phyloP scores from a whole-genome alignment of 1,140 invertebrate species.

The Drosophila sp. region DNA sequence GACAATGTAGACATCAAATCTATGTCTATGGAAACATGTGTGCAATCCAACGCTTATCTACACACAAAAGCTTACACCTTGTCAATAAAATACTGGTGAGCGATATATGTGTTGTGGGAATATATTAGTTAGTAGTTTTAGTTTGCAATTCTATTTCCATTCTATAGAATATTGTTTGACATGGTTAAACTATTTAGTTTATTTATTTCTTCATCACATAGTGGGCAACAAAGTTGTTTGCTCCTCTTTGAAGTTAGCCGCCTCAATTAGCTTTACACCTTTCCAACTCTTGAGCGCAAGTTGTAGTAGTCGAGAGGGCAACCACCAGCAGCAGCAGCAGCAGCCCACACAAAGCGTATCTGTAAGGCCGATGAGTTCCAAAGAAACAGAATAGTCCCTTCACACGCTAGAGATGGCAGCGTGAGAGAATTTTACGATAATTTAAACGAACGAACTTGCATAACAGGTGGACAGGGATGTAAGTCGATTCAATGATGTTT shows the following conservation, averaged over 20 bases:
- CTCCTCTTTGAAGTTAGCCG: conserved; percentile 65
- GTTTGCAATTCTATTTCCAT: conserved; percentile 15
- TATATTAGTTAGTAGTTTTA: conserved; percentile 16
- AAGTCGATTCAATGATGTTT: too few species aligned
- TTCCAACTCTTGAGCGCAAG: conserved; percentile 48
- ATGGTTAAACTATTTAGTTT: conserved; percentile 3
- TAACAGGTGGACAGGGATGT: too few species aligned
- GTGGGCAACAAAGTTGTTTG: conserved; percentile 57
- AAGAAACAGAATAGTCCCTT: conserved; percentile 51
- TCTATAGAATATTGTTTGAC: conserved; percentile 13
- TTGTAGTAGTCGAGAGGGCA: conserved; percentile 1
- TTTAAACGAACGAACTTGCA: too few species aligned
- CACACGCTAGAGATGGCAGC: conserved; percentile 21
- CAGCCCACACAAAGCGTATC: conserved; percentile 52
- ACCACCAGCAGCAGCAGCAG: too few species aligned
- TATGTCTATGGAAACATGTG: conserved; percentile 52
- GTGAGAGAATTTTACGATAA: conserved; percentile 1
- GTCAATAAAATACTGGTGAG: conserved; percentile 45
- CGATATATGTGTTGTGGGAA: conserved; percentile 30
- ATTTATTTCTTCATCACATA: conserved; percentile 16
- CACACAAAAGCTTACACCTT: neutral
- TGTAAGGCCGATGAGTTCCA: conserved; percentile 42
- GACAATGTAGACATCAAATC: conserved; percentile 32
- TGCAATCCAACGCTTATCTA: conserved; percentile 53
- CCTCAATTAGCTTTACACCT: conserved; percentile 66